Evolutionary conservation across 2,113 vertebrate genomes (phyloP), one percentile per base, ranked within the genome.

Genomic region (Aix galericulata): DNA sequence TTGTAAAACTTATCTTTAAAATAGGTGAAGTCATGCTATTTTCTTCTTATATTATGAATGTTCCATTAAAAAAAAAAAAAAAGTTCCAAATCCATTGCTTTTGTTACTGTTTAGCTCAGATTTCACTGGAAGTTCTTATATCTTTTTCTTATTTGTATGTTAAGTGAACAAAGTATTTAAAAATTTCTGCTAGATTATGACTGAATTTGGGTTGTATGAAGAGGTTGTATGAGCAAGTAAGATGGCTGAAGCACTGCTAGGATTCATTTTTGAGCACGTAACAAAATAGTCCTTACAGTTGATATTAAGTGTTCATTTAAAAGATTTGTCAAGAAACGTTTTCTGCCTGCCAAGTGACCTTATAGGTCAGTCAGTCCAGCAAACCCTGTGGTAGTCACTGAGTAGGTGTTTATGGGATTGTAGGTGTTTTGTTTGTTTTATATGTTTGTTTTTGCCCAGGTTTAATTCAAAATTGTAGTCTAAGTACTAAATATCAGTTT

Each of bases 321-420:
- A 48, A 36, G 13, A 26, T 71, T 68, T 82, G 15, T 20, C 20
- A 52, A 27, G 71, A 52, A 68, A 12, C 6, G 4, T 27, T 86
- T 77, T 6, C 12, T 59, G 7, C 44, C 38, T 74, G 25, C 72
- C 69, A 44, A 44, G 32, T 78, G 20, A 27, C 55, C 67, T 53
- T 63, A 44, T 23, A 55, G 38, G 56, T 29, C 27, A 55, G 31
- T 55, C 0, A 0, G 27, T 55, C 0, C 0, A 60, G 38, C 3
- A 1, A 64, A 44, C 56, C 21, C 42, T 23, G 50, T 48, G 34
- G 17, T 34, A 17, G 42, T 69, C 7, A 5, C 25, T 50, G 3
- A 55, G 32, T 56, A 58, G 62, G 20, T 27, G 1, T 63, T 64
- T 64, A 44, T 55, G 31, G 50, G 52, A 44, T 80, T 76, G 21